phyloP scores from a whole-genome alignment of 2,797 vertebrate species.

The Lemur catta region DNA sequence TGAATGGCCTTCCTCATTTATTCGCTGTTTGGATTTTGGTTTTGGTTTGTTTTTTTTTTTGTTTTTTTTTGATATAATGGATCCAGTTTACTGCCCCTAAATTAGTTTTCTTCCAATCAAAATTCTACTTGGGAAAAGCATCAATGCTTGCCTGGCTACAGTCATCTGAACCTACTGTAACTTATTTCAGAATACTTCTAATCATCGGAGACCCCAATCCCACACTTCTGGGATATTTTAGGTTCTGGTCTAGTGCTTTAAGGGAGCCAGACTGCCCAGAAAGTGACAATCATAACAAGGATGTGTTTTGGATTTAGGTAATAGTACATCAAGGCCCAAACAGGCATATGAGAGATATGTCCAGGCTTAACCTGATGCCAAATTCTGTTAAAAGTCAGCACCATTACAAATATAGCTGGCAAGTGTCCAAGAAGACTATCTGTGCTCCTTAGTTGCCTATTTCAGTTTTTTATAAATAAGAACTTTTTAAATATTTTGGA shows the following conservation, averaged over 20 bases:
- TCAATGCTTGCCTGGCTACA: not conserved
- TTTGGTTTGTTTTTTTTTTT: not conserved
- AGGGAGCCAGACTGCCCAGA: not conserved
- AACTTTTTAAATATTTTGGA: not conserved
- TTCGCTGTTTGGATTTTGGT: not conserved
- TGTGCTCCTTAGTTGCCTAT: not conserved
- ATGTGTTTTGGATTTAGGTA: not conserved
- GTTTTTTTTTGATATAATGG: not conserved
- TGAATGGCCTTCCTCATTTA: not conserved
- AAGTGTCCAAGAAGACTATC: not conserved
- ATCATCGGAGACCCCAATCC: not conserved
- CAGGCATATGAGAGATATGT: not conserved
- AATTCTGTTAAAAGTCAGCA: not conserved
- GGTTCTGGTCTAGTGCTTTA: not conserved
- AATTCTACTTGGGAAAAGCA: not conserved
- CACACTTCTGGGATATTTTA: not conserved
- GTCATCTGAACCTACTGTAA: not conserved
- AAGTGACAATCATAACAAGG: not conserved
- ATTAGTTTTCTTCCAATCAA: not conserved
- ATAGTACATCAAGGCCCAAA: not conserved
- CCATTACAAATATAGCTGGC: not conserved
- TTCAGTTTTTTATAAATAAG: not conserved
- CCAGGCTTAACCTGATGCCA: not conserved
- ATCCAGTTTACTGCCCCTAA: not conserved
- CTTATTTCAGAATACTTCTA: not conserved